phyloP scores from a whole-genome alignment of 2,888 invertebrate genomes.

The Noctua comes region DNA sequence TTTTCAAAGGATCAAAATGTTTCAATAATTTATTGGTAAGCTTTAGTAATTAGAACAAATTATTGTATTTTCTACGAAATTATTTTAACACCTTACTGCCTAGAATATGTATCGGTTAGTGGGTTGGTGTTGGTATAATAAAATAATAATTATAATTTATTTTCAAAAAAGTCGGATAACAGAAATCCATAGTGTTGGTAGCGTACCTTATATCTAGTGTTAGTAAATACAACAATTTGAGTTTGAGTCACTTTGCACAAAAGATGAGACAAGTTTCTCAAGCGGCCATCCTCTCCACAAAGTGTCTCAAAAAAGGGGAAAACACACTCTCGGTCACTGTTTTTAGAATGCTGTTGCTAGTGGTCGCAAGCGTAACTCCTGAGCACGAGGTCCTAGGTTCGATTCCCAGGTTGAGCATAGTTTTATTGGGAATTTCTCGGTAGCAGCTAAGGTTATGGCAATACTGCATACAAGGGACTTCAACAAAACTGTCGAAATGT shows the following conservation, averaged over 20 bases:
- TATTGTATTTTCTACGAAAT: neutral
- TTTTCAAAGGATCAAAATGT: neutral
- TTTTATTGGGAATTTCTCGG: neutral
- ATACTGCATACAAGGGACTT: too few species aligned
- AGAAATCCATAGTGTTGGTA: too few species aligned
- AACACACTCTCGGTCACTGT: too few species aligned
- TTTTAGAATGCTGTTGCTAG: too few species aligned
- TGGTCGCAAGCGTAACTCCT: neutral
- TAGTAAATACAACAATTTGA: too few species aligned
- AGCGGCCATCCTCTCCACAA: too few species aligned
- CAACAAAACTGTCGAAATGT: neutral
- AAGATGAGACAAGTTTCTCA: too few species aligned
- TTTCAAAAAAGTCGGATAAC: too few species aligned
- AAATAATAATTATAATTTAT: too few species aligned
- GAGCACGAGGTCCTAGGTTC: neutral
- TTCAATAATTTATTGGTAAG: conserved; percentile 21
- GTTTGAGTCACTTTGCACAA: too few species aligned
- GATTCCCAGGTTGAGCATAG: neutral
- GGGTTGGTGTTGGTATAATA: neutral
- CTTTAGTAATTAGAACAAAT: neutral
- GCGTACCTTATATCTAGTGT: too few species aligned
- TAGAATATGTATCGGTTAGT: neutral
- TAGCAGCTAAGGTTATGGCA: neutral
- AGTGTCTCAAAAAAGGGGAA: too few species aligned
- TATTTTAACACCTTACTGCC: neutral